phyloP scores from a whole-genome alignment of 53 echinoderm and acorn worm genomes.

The Echinometra lucunter region DNA sequence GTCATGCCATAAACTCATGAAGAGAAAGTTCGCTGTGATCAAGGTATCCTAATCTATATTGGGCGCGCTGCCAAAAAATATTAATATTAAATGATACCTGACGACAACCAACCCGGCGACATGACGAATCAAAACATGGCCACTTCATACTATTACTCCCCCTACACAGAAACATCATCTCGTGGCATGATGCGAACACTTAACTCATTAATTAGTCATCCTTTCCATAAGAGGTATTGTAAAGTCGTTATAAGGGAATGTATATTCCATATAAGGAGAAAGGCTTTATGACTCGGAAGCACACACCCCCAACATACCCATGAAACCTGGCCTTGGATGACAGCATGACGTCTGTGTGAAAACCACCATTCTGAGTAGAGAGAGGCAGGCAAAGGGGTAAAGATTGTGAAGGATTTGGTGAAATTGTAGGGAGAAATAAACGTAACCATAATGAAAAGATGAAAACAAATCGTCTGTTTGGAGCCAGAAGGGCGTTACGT shows the following conservation, averaged over 20 bases:
- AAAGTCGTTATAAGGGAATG: background rate
- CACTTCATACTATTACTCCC: constrained; percentile 5
- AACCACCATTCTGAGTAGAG: background rate
- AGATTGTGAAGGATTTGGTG: background rate
- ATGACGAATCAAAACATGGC: background rate
- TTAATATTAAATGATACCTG: constrained; percentile 35
- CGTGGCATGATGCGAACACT: background rate
- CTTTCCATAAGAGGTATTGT: background rate
- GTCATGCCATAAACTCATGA: background rate
- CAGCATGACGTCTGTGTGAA: constrained; percentile 21
- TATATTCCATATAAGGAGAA: background rate
- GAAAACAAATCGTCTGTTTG: too few species aligned
- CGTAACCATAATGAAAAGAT: too few species aligned
- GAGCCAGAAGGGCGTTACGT: too few species aligned
- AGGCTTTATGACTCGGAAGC: constrained; percentile 23
- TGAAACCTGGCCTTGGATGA: constrained; percentile 32
- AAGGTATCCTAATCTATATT: constrained; percentile 1
- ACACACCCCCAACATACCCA: constrained; percentile 60
- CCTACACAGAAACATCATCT: background rate
- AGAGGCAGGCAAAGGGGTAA: background rate
- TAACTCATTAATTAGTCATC: constrained; percentile 50
- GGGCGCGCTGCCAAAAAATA: constrained; percentile 1
- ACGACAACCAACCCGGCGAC: background rate
- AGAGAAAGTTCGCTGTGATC: background rate
- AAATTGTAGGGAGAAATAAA: too few species aligned